A percentile compares a stretch with the other conserved stretches of the same genome.
Conservation (phyloP, 2,888 invertebrate species). For the Rhopalosiphum nymphaeae region DNA sequence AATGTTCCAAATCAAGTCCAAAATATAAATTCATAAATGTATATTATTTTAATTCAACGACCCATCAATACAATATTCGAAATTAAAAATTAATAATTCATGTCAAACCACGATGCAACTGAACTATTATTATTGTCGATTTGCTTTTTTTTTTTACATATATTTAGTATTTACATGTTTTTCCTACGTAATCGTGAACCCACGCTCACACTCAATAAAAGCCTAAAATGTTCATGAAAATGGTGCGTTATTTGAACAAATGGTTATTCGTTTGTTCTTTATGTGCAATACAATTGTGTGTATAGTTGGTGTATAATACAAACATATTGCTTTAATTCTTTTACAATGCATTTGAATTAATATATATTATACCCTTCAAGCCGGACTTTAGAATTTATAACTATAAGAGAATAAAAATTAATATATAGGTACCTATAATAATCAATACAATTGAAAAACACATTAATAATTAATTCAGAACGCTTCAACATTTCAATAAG, state of each 20-base stretch:
- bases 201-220: background rate
- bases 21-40: background rate
- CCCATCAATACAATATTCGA: background rate
- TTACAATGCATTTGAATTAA: background rate
- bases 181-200: background rate
- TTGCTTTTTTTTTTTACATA: background rate
- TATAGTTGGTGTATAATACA: background rate
- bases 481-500: background rate
- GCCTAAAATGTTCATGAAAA: constrained; percentile 33
- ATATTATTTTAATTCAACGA: background rate
- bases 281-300: background rate
- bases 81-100: background rate
- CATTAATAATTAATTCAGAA: background rate
- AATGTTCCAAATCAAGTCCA: background rate
- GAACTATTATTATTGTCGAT: background rate
- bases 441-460: background rate
- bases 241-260: constrained; percentile 46
- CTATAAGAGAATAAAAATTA: background rate
- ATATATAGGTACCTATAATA: background rate
- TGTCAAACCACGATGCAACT: background rate
- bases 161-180: background rate
- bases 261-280: constrained; percentile 11
- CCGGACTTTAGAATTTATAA: background rate
- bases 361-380: background rate
- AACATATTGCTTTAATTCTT: background rate